A percentile compares a stretch with the other conserved stretches of the same genome.
These are phyloP conservation scores for Torymus aiolomorphi DNA, from an alignment of 2,888 invertebrate genomes.

Conservation along the genomic window DNA sequence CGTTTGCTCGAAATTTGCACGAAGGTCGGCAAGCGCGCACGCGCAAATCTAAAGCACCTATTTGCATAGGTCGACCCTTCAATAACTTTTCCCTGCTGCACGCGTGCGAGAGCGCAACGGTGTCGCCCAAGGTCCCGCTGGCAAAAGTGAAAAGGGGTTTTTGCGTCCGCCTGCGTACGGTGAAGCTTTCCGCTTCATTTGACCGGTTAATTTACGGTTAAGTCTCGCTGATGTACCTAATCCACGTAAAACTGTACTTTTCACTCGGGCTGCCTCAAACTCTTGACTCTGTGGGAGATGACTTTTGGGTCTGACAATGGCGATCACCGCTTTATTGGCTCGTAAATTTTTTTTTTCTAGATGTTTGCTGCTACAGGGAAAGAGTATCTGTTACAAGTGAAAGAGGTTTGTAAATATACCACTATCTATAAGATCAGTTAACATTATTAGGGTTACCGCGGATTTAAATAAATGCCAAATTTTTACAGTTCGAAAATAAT, in stretches of 20 bases:
- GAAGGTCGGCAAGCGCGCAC: conserved; percentile 61
- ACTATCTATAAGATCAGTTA: no score
- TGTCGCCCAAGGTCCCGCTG: conserved; percentile 54
- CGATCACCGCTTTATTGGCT: conserved; percentile 30
- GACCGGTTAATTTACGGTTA: conserved; percentile 47
- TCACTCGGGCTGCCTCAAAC: neutral
- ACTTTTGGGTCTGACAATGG: neutral
- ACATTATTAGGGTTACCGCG: no score
- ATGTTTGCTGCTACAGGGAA: no score
- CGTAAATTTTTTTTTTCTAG: conserved; percentile 24
- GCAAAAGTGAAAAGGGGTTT: conserved; percentile 49
- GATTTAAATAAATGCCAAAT: no score
- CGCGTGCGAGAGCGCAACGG: conserved; percentile 40
- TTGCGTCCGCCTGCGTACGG: neutral
- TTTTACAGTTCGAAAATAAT: no score
- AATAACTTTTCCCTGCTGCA: conserved; percentile 59
- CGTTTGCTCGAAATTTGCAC: conserved; percentile 69
- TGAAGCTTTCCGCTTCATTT: conserved; percentile 15
- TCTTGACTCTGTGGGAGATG: conserved; percentile 2
- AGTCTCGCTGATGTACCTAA: conserved; percentile 15
- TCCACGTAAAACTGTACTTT: conserved; percentile 18
- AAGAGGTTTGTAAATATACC: conserved; percentile 3
- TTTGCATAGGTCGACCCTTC: conserved; percentile 62
- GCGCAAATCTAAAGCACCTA: conserved; percentile 56
- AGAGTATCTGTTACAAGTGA: conserved; percentile 11